A percentile compares a stretch with the other conserved stretches of the same genome.
Conservation (phyloP, 2,797 vertebrate species). For the Meriones psammophilus region DNA sequence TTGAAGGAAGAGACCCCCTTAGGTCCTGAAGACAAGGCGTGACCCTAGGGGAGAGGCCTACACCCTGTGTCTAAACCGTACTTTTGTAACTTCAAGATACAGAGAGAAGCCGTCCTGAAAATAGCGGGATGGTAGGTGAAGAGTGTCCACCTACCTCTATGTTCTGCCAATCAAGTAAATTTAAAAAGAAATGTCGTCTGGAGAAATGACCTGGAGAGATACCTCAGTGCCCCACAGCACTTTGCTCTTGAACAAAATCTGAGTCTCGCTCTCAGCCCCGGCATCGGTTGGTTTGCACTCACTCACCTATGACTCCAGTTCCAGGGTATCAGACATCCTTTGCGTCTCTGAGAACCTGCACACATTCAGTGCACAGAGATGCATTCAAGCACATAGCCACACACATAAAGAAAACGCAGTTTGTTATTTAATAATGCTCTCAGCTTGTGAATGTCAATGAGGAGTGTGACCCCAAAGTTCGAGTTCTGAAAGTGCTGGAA, state of each 20-base stretch:
- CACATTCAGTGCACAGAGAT: neutral
- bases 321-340: neutral
- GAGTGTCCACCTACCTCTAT: neutral
- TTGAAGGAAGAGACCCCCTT: neutral
- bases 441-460: too few relatives aligned
- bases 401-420: neutral
- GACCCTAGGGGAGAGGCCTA: neutral
- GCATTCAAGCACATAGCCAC: neutral
- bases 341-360: neutral
- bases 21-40: neutral
- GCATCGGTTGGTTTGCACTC: too few relatives aligned
- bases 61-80: neutral
- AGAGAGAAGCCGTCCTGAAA: neutral
- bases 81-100: neutral
- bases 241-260: neutral
- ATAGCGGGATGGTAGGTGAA: neutral
- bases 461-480: neutral
- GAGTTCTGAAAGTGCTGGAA: too few relatives aligned
- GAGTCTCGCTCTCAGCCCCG: neutral
- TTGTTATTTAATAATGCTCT: neutral
- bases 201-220: neutral
- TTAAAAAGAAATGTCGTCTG: neutral
- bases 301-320: neutral
- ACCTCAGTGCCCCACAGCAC: neutral
- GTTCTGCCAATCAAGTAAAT: neutral